Percentiles rank a stretch among this genome's conserved stretches.
phyloP scores from a whole-genome alignment of 1,140 invertebrate genomes.

The Cryptotermes secundus region DNA sequence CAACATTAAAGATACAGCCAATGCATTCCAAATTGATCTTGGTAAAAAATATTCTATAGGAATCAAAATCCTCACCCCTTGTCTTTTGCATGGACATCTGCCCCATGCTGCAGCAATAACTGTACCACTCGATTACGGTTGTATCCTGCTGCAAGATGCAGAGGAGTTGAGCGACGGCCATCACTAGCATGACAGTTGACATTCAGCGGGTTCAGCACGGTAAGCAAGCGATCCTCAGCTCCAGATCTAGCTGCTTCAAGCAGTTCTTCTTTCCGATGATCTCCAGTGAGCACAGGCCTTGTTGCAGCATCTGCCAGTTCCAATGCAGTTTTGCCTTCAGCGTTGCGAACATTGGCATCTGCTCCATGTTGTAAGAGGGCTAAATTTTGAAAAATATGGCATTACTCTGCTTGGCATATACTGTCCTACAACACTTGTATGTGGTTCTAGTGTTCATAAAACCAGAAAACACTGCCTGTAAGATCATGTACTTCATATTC shows the following conservation, averaged over 20 bases:
- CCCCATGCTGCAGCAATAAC: conserved; percentile 86
- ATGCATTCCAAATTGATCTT: background rate
- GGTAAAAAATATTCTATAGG: background rate
- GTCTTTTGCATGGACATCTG: conserved; percentile 96
- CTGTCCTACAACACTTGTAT: no score
- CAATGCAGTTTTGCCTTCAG: conserved; percentile 92
- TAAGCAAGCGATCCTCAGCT: conserved; percentile 79
- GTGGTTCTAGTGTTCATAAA: no score
- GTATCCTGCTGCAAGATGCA: conserved; percentile 93
- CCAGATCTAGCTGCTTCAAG: conserved; percentile 89
- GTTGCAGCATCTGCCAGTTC: conserved; percentile 89
- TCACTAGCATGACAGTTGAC: conserved; percentile 96
- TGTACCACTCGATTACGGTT: conserved; percentile 90
- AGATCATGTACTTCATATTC: no score
- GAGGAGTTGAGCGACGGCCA: conserved; percentile 86
- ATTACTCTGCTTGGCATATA: no score
- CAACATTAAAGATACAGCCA: no score
- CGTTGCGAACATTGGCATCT: conserved; percentile 89
- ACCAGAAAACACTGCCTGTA: no score
- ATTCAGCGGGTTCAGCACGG: conserved; percentile 87
- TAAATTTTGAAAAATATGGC: conserved; percentile 43
- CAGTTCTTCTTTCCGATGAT: conserved; percentile 91
- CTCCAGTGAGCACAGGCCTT: conserved; percentile 85
- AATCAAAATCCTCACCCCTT: conserved; percentile 66
- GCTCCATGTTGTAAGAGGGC: conserved; percentile 94